phyloP scores from a whole-genome alignment of 1,140 invertebrate genomes.

The Drosophila saltans region DNA sequence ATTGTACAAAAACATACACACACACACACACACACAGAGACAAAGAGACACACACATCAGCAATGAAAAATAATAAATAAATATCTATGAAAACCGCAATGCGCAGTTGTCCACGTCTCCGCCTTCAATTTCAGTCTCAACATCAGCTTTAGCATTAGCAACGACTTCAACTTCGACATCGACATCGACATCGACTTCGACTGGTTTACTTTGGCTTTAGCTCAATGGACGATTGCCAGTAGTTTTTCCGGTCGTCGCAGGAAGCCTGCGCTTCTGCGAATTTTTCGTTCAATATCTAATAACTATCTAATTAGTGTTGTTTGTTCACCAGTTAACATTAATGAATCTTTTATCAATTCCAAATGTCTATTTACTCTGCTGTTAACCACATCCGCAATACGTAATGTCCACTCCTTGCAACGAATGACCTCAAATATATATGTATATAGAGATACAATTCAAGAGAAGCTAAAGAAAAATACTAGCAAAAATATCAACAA shows the following conservation, averaged over 20 bases:
- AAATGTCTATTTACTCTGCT: slow-evolving; percentile 52
- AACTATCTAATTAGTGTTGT: slow-evolving; percentile 59
- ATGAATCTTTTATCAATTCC: slow-evolving; percentile 54
- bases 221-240: slow-evolving; percentile 45
- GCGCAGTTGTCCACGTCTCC: slow-evolving; percentile 63
- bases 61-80: slow-evolving; percentile 47
- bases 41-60: neutral
- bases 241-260: slow-evolving; percentile 68
- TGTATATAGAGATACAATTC: no score
- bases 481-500: no score
- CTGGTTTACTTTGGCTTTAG: slow-evolving; percentile 27
- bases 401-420: neutral
- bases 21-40: neutral
- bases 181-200: slow-evolving; percentile 1
- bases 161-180: neutral
- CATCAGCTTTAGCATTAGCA: slow-evolving; percentile 19
- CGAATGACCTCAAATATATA: neutral
- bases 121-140: slow-evolving; percentile 26
- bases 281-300: slow-evolving; percentile 40
- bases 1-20: slow-evolving; percentile 55
- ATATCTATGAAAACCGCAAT: slow-evolving; percentile 74
- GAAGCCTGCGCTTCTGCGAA: slow-evolving; percentile 41
- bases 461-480: no score
- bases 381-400: slow-evolving; percentile 61
- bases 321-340: slow-evolving; percentile 62